Evolutionary conservation across 2,113 vertebrate species (phyloP), one percentile per base, ranked within the genome.

Genomic region (Orthonyx spaldingii): DNA sequence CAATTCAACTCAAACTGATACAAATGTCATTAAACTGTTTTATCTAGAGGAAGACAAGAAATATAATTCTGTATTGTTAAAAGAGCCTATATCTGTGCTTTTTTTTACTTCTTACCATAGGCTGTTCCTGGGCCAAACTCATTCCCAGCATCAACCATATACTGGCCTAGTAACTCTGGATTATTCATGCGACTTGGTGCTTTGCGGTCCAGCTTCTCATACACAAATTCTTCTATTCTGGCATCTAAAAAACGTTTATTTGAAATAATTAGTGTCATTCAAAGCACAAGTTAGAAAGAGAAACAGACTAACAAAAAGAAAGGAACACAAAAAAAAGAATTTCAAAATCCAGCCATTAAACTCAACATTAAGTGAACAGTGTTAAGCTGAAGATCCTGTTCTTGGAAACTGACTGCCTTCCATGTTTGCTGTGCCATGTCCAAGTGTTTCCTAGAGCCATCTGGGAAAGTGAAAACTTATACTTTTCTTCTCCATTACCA

Each of bases 181-280:
- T 99, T 99, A 98, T 99, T 99, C 98, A 99, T 94, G 65, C 99
- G 98, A 47, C 98, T 98, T 12, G 99, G 99, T 64, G 94, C 99
- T 98, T 99, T 99, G 96, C 99, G 99, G 92, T 99, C 99, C 97
- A 99, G 97, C 90, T 99, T 99, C 97, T 99, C 99, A 91, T 99
- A 99, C 52, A 99, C 98, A 98, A 99, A 99, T 96, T 99, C 99
- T 97, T 99, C 99, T 98, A 99, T 99, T 89, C 99, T 98, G 93
- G 99, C 98, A 98, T 99, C 99, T 99, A 79, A 95, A 94, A 77
- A 63, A 89, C 13, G 42, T 74, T 90, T 23, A 63, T 71, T 94
- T 78, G 32, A 96, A 90, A 94, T 42, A 44, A 66, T 68, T 77
- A 89, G 4, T 68, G 18, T 18, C 47, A 90, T 56, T 81, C n/a